Conservation (phyloP, 2,113 vertebrate genomes). For the Anser cygnoides region DNA sequence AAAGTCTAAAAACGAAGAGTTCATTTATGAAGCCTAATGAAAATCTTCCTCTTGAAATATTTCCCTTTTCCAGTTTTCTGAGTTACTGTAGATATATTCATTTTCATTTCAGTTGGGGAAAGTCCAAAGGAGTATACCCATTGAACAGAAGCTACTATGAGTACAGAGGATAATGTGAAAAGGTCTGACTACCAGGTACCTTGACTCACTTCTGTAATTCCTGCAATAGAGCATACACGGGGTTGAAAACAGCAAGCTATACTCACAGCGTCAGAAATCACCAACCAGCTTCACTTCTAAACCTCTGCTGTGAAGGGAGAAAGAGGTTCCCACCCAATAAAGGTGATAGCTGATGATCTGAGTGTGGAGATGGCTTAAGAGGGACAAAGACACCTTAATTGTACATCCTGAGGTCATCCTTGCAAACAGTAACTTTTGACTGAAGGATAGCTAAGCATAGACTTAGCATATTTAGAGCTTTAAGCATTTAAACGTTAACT, state of each 20-base stretch:
- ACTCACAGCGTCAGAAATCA: not conserved
- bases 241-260: not conserved
- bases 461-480: not conserved
- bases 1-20: not conserved
- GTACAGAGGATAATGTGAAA: not conserved
- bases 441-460: not conserved
- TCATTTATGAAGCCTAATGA: not conserved
- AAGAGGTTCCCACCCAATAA: not conserved
- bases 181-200: not conserved
- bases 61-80: not conserved
- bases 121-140: not conserved
- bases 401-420: not conserved
- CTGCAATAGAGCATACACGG: not conserved
- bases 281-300: not conserved
- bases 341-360: not conserved
- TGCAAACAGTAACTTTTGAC: not conserved
- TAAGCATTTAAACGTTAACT: not conserved
- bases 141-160: not conserved
- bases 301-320: not conserved
- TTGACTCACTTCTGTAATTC: not conserved
- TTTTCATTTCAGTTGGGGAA: not conserved
- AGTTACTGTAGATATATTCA: not conserved
- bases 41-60: not conserved
- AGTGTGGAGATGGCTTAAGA: not conserved
- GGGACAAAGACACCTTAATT: not conserved